A percentile compares a stretch with the other conserved stretches of the same genome.
These are phyloP conservation scores for Cremastinae sp. DNA, from an alignment of 2,888 invertebrate genomes.

Conservation along the genomic window DNA sequence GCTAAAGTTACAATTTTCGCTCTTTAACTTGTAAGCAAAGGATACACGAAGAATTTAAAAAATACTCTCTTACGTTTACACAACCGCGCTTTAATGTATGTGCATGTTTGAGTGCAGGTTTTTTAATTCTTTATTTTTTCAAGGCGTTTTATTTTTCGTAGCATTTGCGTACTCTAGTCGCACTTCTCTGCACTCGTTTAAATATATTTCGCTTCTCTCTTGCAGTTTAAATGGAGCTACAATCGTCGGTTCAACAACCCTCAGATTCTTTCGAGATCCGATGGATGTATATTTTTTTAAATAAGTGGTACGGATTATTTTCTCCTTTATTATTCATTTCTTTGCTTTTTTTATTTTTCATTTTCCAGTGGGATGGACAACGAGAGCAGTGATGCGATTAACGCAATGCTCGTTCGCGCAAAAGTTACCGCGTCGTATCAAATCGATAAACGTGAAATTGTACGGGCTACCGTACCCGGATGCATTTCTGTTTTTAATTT, in stretches of 20 bases:
- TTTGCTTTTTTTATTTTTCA: constrained; percentile 28
- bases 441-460: constrained; percentile 27
- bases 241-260: constrained; percentile 50
- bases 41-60: too few species aligned
- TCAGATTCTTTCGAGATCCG: constrained; percentile 30
- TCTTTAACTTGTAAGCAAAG: too few species aligned
- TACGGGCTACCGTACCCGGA: too few species aligned
- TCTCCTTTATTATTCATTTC: not conserved
- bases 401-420: constrained; percentile 33
- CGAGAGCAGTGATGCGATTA: constrained; percentile 42
- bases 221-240: constrained; percentile 30
- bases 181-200: constrained; percentile 14
- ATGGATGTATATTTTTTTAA: constrained; percentile 30
- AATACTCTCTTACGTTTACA: too few species aligned
- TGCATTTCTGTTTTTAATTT: constrained; percentile 12
- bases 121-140: not conserved
- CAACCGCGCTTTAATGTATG: too few species aligned
- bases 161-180: not conserved
- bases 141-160: not conserved
- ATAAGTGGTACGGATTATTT: constrained; percentile 1
- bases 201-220: constrained; percentile 17
- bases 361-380: constrained; percentile 20
- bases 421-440: constrained; percentile 32
- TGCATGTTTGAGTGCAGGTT: not conserved
- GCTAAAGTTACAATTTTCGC: too few species aligned